phyloP scores from a whole-genome alignment of 2,797 vertebrate genomes.

The Brotogeris chrysoptera region DNA sequence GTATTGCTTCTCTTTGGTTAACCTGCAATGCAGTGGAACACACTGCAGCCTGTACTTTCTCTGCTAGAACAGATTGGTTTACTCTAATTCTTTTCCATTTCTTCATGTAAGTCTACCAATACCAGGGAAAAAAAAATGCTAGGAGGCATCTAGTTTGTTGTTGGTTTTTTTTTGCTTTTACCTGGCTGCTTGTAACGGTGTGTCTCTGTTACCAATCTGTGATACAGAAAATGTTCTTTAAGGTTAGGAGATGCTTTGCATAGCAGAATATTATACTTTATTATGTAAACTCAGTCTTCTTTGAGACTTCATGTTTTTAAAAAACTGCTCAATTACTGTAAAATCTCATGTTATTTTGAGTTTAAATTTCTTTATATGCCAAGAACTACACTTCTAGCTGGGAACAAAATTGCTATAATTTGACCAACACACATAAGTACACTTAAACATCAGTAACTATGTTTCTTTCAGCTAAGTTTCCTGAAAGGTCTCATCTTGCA shows the following conservation, averaged over 20 bases:
- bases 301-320: not conserved
- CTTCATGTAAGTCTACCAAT: not conserved
- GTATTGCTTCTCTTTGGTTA: not conserved
- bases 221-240: not conserved
- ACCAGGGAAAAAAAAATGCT: not conserved
- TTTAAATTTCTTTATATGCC: not conserved
- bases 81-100: not conserved
- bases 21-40: not conserved
- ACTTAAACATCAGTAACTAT: not conserved
- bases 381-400: not conserved
- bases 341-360: not conserved
- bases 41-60: not conserved
- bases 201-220: not conserved
- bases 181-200: not conserved
- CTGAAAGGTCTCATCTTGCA: not conserved
- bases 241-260: not conserved
- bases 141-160: not conserved
- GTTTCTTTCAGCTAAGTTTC: not conserved
- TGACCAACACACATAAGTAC: not conserved
- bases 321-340: not conserved
- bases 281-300: not conserved
- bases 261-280: not conserved
- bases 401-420: not conserved
- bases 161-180: not conserved
- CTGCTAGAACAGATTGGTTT: not conserved